Evolutionary conservation across 2,888 invertebrate species (phyloP), one percentile per base, ranked within the genome.

Genomic region (Anagyrus pseudococci): DNA sequence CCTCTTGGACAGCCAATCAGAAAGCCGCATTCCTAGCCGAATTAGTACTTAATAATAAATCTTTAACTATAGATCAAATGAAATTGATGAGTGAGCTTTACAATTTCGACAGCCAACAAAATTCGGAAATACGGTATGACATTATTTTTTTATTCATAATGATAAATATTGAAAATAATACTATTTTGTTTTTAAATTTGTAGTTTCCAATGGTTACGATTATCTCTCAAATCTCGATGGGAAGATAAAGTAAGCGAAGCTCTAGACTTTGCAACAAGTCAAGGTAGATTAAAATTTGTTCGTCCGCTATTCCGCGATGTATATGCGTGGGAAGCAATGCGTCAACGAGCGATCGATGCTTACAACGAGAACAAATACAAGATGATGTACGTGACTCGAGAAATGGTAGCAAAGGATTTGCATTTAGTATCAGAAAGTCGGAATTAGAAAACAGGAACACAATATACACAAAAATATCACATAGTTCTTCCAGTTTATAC

Each of bases 241-340:
- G 81, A 85, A 25, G 83, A 85, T 0, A 88, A 87, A 72, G 82
- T 96, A 37, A 82, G 84, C 1, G 84, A 86, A 17, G 89, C 90
- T 1, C 83, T 96, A 58, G 78, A 86, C 20, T 96, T 96, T 83
- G 87, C 94, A 8, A 93, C 91, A 69, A 86, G 87, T 19, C 89
- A 93, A 75, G 96, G 96, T 37, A 86, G 97, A 58, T 93, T 96
- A 92, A 97, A 97, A 80, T 97, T 88, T 82, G 90, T 93, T 1
- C 85, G 94, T 33, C 95, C 96, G 2, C 84, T 97, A 50, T 96
- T 94, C 81, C 88, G 92, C 66, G 94, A 93, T 75, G 83, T 96
- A 62, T 92, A 89, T 71, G 85, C 83, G 0, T 96, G 95, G 96
- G 88, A 90, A 65, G 87, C 85, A 22, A 86, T 88, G 0, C 85